These are phyloP conservation scores for Dipodomys stephensi DNA, from an alignment of 2,113 vertebrate species.

Conservation along the genomic window DNA sequence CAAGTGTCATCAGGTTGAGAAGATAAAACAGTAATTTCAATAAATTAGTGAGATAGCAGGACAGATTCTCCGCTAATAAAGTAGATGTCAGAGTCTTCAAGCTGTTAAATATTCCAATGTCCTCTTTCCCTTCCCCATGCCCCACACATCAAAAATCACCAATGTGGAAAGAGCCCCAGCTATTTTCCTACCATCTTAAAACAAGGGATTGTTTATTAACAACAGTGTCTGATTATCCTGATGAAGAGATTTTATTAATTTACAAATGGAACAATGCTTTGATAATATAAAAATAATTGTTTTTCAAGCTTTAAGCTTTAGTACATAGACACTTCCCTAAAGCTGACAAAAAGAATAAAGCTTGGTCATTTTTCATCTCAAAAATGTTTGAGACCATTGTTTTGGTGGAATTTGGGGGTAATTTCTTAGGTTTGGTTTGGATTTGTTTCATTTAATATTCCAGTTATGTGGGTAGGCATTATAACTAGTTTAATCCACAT, in stretches of 20 bases:
- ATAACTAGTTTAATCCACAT: not conserved
- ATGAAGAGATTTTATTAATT: not conserved
- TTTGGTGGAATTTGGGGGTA: not conserved
- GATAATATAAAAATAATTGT: conserved; percentile 25
- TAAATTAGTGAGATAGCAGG: not conserved
- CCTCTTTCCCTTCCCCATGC: not conserved
- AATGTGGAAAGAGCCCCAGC: not conserved
- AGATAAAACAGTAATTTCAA: not conserved
- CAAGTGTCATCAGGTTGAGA: not conserved
- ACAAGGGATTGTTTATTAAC: not conserved
- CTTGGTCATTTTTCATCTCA: not conserved
- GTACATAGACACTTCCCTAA: not conserved
- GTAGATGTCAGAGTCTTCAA: not conserved
- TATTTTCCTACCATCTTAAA: not conserved
- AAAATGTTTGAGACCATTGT: conserved; percentile 21
- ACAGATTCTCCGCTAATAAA: not conserved
- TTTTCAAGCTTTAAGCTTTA: not conserved
- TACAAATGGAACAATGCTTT: not conserved
- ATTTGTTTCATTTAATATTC: conserved; percentile 56
- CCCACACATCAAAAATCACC: not conserved
- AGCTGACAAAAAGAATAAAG: not conserved
- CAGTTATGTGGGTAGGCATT: not conserved
- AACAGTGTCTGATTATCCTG: not conserved
- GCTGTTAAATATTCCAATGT: not conserved
- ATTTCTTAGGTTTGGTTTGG: not conserved